These are phyloP conservation scores for Amiota communis DNA, from an alignment of 2,888 invertebrate genomes.

Conservation along the genomic window DNA sequence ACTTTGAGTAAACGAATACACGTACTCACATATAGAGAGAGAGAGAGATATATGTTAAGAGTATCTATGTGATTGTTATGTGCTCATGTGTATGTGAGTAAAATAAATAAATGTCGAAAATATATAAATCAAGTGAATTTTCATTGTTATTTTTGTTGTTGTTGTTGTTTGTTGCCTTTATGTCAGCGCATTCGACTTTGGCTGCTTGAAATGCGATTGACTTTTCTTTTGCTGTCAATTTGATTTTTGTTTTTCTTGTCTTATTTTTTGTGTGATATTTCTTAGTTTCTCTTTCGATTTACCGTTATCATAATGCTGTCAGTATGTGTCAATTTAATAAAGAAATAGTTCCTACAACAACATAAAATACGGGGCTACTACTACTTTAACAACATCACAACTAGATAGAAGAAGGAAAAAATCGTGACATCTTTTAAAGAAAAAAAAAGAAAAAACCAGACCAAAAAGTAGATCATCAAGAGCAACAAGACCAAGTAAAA, in stretches of 20 bases:
- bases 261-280: not conserved
- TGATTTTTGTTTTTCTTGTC: not conserved
- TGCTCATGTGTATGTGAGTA: not conserved
- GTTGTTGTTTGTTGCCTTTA: slow-evolving; percentile 14
- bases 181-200: not conserved
- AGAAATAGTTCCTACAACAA: slow-evolving; percentile 32
- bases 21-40: no score
- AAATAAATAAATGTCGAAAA: slow-evolving; percentile 24
- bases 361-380: not conserved
- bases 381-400: slow-evolving; percentile 3
- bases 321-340: slow-evolving; percentile 65
- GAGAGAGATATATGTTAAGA: no score
- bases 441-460: not conserved
- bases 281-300: slow-evolving; percentile 13
- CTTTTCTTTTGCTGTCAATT: not conserved
- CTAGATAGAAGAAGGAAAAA: slow-evolving; percentile 11
- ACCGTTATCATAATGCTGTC: slow-evolving; percentile 52
- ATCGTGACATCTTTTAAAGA: not conserved
- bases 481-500: not conserved
- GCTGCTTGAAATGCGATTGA: not conserved
- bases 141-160: not conserved
- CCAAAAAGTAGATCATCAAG: not conserved
- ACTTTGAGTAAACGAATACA: not conserved
- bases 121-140: slow-evolving; percentile 6
- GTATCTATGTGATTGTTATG: no score